Evolutionary conservation across 2,113 vertebrate species (phyloP).

Genomic region (Limnothrissa miodon): DNA sequence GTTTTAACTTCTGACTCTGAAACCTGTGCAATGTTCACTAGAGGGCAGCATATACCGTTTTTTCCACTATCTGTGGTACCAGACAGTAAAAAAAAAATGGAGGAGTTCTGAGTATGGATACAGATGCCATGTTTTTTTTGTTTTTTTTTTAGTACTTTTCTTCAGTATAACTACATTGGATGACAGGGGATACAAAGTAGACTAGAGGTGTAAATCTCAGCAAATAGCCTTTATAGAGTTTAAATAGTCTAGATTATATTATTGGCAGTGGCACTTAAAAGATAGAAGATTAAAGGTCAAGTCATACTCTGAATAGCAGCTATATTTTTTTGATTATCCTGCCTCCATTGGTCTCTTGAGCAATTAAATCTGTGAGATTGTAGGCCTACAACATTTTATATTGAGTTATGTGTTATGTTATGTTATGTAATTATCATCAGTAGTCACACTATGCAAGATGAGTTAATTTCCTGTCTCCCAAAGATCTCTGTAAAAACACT

Average conservation of each 20-base stretch:
- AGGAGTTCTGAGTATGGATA: background rate
- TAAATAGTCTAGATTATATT: background rate
- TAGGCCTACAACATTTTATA: background rate
- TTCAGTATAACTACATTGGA: background rate
- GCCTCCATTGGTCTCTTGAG: background rate
- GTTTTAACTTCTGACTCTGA: background rate
- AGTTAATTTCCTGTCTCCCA: constrained; percentile 35
- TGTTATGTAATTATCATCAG: background rate
- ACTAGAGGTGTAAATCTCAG: too few species aligned
- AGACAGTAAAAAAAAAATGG: background rate
- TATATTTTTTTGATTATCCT: background rate
- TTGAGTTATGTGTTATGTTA: background rate
- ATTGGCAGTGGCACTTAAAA: background rate
- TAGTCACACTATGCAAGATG: background rate
- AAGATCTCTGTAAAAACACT: background rate
- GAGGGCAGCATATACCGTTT: constrained; percentile 27
- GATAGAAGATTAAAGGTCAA: background rate
- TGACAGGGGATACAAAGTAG: background rate
- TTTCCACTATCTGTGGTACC: background rate
- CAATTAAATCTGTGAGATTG: background rate
- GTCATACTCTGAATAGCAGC: background rate
- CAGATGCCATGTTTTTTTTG: background rate
- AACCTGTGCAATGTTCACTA: constrained; percentile 15
- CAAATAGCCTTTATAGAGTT: too few species aligned
- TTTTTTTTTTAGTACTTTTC: background rate